Percentiles rank a stretch among this genome's conserved stretches.
Conservation (phyloP, 1,140 invertebrate species). For the Macrostomum lignano region DNA sequence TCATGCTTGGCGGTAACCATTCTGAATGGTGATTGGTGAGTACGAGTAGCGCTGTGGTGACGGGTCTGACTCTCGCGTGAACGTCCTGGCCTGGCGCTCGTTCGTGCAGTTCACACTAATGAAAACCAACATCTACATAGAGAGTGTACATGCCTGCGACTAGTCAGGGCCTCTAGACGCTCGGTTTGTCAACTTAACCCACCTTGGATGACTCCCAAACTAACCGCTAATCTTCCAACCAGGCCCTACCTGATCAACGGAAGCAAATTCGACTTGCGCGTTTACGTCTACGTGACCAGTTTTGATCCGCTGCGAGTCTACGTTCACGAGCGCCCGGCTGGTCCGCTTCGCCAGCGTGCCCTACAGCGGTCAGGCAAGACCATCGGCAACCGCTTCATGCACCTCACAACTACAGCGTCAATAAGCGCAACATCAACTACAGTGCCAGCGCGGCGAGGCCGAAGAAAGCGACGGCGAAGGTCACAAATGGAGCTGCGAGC, state of each 20-base stretch:
- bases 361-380: conserved; percentile 10
- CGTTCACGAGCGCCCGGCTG: conserved; percentile 66
- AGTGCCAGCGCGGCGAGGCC: no score
- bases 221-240: conserved; percentile 13
- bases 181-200: neutral
- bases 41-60: no score
- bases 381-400: conserved; percentile 24
- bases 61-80: no score
- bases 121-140: no score
- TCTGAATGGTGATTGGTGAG: no score
- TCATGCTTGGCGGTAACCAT: no score
- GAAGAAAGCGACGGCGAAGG: no score
- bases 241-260: conserved; percentile 68
- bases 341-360: conserved; percentile 33
- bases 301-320: conserved; percentile 69
- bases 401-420: conserved; percentile 29
- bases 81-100: no score
- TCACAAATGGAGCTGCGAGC: conserved; percentile 76
- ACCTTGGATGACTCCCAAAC: neutral
- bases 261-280: conserved; percentile 69
- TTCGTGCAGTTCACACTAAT: no score
- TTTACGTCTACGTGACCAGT: conserved; percentile 75
- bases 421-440: no score
- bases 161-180: no score
- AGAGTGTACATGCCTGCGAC: no score